Evolutionary conservation across 2,888 invertebrate genomes (phyloP).

Genomic region (Aphrophora alni): DNA sequence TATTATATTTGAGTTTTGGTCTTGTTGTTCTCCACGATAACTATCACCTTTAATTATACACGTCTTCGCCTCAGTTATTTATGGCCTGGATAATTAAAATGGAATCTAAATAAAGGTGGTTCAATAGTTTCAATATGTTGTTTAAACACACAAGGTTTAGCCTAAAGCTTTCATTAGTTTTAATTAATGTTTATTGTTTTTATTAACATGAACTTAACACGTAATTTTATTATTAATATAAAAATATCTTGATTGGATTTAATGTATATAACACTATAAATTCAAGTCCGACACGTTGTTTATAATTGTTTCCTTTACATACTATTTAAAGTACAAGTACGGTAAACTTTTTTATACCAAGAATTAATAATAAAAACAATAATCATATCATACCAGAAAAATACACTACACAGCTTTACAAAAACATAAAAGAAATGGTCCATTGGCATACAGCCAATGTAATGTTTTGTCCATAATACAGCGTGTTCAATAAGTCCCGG

Average conservation of each 20-base stretch:
- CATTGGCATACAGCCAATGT: no score
- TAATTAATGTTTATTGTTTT: conserved; percentile 39
- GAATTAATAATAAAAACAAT: no score
- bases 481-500: no score
- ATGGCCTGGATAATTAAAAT: conserved; percentile 36
- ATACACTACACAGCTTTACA: no score
- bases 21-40: conserved; percentile 34
- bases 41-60: conserved; percentile 36
- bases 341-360: no score
- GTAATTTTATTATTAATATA: neutral
- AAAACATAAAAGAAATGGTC: no score
- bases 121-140: neutral
- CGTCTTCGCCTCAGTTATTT: conserved; percentile 28
- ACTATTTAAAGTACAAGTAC: no score
- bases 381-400: no score
- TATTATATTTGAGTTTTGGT: conserved; percentile 42
- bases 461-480: no score
- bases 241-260: neutral
- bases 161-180: conserved; percentile 33
- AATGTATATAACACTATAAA: no score
- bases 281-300: no score
- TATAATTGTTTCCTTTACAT: no score
- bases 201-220: conserved; percentile 18
- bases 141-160: neutral
- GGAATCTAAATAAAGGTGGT: conserved; percentile 37